phyloP scores from a whole-genome alignment of 2,113 vertebrate species.

The Ochotona curzoniae region DNA sequence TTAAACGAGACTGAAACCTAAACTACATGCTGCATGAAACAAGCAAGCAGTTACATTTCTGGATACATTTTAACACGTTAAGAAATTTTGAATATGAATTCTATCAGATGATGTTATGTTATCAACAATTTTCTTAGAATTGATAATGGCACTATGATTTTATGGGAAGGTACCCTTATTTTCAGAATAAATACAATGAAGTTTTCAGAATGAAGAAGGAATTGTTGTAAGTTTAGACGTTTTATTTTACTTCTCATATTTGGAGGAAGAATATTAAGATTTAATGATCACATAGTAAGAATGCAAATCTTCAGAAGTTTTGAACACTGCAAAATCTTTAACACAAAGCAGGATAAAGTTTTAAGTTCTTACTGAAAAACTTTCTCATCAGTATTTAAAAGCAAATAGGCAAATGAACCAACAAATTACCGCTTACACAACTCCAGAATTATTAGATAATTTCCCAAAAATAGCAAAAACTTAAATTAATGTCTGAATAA shows the following conservation, averaged over 20 bases:
- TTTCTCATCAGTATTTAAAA: constrained; percentile 18
- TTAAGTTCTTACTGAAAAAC: background rate
- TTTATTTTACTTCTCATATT: background rate
- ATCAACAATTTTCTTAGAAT: background rate
- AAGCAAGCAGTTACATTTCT: background rate
- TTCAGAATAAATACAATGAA: background rate
- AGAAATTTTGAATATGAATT: background rate
- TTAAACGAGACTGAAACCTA: constrained; percentile 29
- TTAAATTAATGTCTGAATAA: background rate
- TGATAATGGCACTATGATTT: background rate
- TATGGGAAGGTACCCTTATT: background rate
- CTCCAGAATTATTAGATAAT: background rate
- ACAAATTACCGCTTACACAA: background rate
- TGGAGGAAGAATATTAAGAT: too few relatives aligned
- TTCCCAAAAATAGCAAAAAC: constrained; percentile 24
- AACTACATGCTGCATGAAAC: background rate
- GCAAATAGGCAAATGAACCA: background rate
- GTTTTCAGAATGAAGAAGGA: background rate
- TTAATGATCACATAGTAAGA: background rate
- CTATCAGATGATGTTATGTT: background rate
- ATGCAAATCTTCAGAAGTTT: background rate
- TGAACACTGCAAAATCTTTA: background rate
- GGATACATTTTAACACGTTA: background rate
- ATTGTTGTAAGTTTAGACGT: background rate
- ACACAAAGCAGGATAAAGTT: background rate